Evolutionary conservation across 2,797 vertebrate genomes (phyloP).

Genomic region (Pelobates cultripes): DNA sequence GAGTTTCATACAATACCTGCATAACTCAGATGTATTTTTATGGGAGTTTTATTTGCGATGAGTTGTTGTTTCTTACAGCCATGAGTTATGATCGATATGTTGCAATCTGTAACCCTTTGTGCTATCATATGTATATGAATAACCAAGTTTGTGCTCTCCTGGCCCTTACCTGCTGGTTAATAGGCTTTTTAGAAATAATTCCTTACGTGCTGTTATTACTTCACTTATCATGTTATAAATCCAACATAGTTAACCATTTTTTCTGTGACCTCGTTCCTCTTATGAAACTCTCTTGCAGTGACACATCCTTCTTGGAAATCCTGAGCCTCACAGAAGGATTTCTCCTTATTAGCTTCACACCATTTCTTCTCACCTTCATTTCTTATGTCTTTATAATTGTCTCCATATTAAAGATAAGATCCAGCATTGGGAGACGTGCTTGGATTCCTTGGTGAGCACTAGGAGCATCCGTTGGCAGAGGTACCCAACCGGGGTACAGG

Average conservation of each 20-base stretch:
- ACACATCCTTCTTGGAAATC: slow-evolving; percentile 10
- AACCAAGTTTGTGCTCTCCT: neutral
- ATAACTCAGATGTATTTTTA: slow-evolving; percentile 22
- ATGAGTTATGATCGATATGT: slow-evolving; percentile 40
- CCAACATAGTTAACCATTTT: slow-evolving; percentile 14
- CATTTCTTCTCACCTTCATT: slow-evolving; percentile 4
- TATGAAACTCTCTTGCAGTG: slow-evolving; percentile 15
- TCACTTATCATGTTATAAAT: neutral
- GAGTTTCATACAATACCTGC: neutral
- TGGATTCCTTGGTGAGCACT: too few species aligned
- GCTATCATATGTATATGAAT: slow-evolving; percentile 9
- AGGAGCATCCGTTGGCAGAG: too few species aligned
- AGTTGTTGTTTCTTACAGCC: slow-evolving; percentile 22
- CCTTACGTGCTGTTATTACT: neutral
- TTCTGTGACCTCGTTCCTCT: slow-evolving; percentile 28
- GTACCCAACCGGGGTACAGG: too few species aligned
- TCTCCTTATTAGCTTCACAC: neutral
- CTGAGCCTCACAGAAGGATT: slow-evolving; percentile 5
- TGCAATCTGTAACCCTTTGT: slow-evolving; percentile 33
- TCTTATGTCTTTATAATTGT: slow-evolving; percentile 20
- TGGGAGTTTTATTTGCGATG: neutral
- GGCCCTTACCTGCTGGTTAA: slow-evolving; percentile 9
- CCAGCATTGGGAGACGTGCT: slow-evolving; percentile 6
- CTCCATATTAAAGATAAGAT: slow-evolving; percentile 14
- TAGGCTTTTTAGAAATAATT: neutral